Evolutionary conservation across 2,888 invertebrate species (phyloP).

Genomic region (Clitarchus hookeri): DNA sequence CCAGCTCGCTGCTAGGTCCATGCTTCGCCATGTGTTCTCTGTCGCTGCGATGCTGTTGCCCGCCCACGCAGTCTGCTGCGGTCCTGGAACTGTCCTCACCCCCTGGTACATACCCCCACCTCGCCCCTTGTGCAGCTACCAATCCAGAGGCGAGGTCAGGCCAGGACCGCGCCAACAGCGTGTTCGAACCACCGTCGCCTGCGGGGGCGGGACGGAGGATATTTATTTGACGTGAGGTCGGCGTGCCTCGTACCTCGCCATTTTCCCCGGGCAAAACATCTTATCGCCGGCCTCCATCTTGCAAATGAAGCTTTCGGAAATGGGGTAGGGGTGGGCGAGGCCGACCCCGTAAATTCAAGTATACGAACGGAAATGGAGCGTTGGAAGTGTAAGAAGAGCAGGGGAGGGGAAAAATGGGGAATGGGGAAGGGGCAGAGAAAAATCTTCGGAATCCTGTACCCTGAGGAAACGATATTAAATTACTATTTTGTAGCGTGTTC

Average conservation of each 20-base stretch:
- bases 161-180: neutral
- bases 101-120: too few relatives aligned
- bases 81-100: too few relatives aligned
- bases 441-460: neutral
- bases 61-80: too few relatives aligned
- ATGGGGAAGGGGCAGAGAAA: neutral
- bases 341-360: neutral
- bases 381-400: neutral
- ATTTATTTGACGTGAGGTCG: neutral
- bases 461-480: neutral
- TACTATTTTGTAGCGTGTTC: neutral
- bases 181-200: too few relatives aligned
- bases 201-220: neutral
- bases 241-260: neutral
- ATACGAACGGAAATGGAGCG: neutral
- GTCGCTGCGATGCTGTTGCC: too few relatives aligned
- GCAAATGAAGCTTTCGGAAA: neutral
- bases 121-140: too few relatives aligned
- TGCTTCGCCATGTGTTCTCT: too few relatives aligned
- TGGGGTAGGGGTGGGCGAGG: neutral
- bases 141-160: neutral
- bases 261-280: neutral
- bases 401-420: neutral
- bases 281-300: neutral
- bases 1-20: too few relatives aligned